Base-by-base conservation (phyloP, 2,888 invertebrate species). In the Tetrapedia diversipes region DNA sequence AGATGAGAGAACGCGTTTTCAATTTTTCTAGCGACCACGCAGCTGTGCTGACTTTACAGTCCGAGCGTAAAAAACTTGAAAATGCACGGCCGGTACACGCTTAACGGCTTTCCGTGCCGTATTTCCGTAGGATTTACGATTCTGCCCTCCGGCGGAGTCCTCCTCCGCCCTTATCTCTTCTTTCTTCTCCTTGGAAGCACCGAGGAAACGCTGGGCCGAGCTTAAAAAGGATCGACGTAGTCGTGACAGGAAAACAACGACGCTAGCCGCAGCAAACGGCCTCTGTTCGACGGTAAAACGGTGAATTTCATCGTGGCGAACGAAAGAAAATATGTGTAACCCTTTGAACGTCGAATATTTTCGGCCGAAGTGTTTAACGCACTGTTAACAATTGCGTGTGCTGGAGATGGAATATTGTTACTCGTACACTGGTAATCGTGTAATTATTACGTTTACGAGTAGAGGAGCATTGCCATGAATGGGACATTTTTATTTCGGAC, bases 61-160 rank as follows among this genome's bases (percentile, higher is more conserved):
- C 43, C 61, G 27, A 34, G 61, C 61, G 37, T 68, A 68, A 73
- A 45, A 68, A 73, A 65, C 41, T 51, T 63, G 22, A 57, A 57
- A 63, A 73, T 41, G 43, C 49, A 63, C 41, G 34, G 22, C 19
- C 32, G 43, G 29, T 45, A 56, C 24, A 63, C 37, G 29, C 51
- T 70, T 78, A 77, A 67, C 65, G 37, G 66, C 54, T 70, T n/a
- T n/a, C 47, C 37, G 19, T 39, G 47, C 22, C 47, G 60, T 64
- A 70, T 74, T 74, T 74, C 51, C 37, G 24, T 8, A 43, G 54
- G 69, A 69, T 73, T 79, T 73, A 63, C 73, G 66, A 61, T 59
- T 78, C 39, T 61, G 19, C 51, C 41, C 67, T 41, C 3, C 45
- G 32, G 24, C 61, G 32, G 22, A 29, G 43, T 27, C 14, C 60